A percentile compares a stretch with the other conserved stretches of the same genome.
Evolutionary conservation across 2,888 invertebrate genomes (phyloP).

Genomic region (Plebejus anna): DNA sequence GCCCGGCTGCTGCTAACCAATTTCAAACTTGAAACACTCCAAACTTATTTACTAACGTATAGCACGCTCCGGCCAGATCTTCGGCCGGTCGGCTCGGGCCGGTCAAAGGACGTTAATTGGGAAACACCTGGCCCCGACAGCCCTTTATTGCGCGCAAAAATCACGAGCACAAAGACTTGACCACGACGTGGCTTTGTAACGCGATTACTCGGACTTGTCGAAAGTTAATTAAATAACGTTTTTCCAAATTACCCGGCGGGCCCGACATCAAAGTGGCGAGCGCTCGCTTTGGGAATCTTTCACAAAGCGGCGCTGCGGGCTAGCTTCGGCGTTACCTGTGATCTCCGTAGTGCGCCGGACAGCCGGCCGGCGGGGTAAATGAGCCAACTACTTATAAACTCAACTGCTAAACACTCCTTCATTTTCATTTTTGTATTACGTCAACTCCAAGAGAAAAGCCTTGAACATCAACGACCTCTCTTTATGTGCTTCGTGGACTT

Average conservation of each 20-base stretch:
- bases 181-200: conserved; percentile 74
- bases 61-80: conserved; percentile 48
- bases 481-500: too few relatives aligned
- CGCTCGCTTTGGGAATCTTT: conserved; percentile 62
- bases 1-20: conserved; percentile 64
- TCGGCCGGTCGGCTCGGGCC: conserved; percentile 41
- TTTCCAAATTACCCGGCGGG: conserved; percentile 76
- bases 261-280: conserved; percentile 68
- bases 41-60: conserved; percentile 75
- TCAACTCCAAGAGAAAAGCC: conserved; percentile 13
- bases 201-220: conserved; percentile 77
- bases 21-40: conserved; percentile 68
- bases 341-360: conserved; percentile 59
- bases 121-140: conserved; percentile 77
- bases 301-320: conserved; percentile 73
- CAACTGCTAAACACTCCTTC: not conserved
- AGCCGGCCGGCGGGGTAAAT: conserved; percentile 49
- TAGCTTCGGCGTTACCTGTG: conserved; percentile 55
- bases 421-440: conserved; percentile 28
- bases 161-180: conserved; percentile 76
- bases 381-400: not conserved
- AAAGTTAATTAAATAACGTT: conserved; percentile 80
- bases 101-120: conserved; percentile 80
- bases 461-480: conserved; percentile 32
- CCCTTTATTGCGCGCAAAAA: conserved; percentile 75